These are phyloP conservation scores for Coptodon rendalli DNA, from an alignment of 2,113 vertebrate genomes.

Conservation along the genomic window DNA sequence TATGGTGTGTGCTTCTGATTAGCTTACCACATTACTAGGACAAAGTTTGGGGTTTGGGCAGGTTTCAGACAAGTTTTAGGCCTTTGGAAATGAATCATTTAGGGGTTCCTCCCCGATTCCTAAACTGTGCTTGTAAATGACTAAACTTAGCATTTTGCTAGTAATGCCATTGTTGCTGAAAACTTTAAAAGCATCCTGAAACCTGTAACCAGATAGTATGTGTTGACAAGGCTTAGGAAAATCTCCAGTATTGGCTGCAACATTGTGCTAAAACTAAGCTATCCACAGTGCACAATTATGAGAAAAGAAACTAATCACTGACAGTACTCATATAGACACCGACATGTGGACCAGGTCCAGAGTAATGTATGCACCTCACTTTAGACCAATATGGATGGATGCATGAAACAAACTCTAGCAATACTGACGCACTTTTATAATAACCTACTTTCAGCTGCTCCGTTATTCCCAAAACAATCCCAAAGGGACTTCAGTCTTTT, in stretches of 20 bases:
- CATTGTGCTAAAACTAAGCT: background rate
- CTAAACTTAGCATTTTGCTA: background rate
- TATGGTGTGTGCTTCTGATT: background rate
- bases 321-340: no score
- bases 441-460: background rate
- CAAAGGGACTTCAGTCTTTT: background rate
- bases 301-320: background rate
- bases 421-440: background rate
- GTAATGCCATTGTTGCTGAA: background rate
- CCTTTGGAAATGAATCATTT: background rate
- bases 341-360: background rate
- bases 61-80: background rate
- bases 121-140: background rate
- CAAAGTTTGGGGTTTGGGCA: background rate
- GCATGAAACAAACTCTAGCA: background rate
- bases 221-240: background rate
- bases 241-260: background rate
- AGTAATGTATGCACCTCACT: background rate
- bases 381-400: background rate
- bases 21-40: background rate
- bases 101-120: background rate
- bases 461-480: background rate
- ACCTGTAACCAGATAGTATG: background rate
- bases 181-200: background rate
- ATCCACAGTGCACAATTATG: background rate